Base-by-base conservation (phyloP, 2,888 invertebrate genomes). In the Polyploca ridens region DNA sequence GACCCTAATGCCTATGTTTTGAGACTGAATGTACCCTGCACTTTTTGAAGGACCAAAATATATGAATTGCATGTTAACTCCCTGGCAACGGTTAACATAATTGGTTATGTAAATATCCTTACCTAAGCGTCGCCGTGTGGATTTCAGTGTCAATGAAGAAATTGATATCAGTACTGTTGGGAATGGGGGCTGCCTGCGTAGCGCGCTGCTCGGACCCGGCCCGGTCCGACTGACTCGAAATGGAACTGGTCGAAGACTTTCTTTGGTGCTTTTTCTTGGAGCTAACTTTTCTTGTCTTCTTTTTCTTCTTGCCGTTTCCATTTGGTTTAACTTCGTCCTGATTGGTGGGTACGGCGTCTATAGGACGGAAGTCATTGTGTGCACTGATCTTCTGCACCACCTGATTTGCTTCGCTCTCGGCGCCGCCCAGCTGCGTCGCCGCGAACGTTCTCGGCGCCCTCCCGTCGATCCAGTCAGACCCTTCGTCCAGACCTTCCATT, bases 61-160 rank as follows among this genome's bases (percentile, higher is more conserved):
- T 16, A 49, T 49, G 49, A 49, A 16, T 16, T 19, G 54, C 46
- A 54, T 54, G 54, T 19, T 19, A 19, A n/a, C 10, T 54, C 54
- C 10, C 19, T 54, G 10, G 54, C 54, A 54, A 54, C 19, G 8
- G 5, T n/a, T 10, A 10, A n/a, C 10, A 38, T 16, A 11, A 3
- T 60, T 38, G 3, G 11, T 60, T 38, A 35, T 38, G 11, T 35
- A 60, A 8, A n/a, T 6, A 63, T 63, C 88, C 94, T 84, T 83
- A 96, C 94, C 96, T 96, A 60, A 95, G 90, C 8, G 88, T 85
- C 19, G 95, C 90, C 1, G 95, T 95, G n/a, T 97, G 97, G 62
- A 98, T 94, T 93, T 99, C 99, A 0, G 98, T 97, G 84, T 99
- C 99, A 84, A 99, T 99, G 91, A 98, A 99, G 94, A 98, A 98